Conservation (phyloP, 2,888 invertebrate species). For the Physocephala rufipes region DNA sequence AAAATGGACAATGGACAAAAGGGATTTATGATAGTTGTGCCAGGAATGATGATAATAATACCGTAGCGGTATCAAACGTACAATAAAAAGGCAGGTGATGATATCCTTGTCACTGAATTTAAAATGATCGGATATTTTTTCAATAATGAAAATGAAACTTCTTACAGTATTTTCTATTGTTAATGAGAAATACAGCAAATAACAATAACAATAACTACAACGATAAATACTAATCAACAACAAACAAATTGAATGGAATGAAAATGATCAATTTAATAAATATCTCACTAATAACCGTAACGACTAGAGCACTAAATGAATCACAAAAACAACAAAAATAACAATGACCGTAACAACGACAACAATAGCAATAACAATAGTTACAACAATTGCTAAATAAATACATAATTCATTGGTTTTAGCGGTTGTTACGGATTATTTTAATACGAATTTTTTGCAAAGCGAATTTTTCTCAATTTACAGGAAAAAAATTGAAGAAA, state of each 20-base stretch:
- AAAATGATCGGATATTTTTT: background rate
- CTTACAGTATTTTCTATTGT: too few relatives aligned
- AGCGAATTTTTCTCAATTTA: conserved; percentile 34
- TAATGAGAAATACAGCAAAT: too few relatives aligned
- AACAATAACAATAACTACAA: conserved; percentile 10
- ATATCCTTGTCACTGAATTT: too few relatives aligned
- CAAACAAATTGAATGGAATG: background rate
- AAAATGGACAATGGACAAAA: background rate
- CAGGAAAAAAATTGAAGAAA: conserved; percentile 11
- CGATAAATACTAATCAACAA: conserved; percentile 12
- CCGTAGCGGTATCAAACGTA: too few relatives aligned
- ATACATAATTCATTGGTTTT: conserved; percentile 36
- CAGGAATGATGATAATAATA: too few relatives aligned
- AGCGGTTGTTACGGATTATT: conserved; percentile 24
- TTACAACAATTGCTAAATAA: conserved; percentile 5
- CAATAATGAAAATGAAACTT: conserved; percentile 7
- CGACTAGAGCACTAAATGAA: background rate
- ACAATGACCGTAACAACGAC: conserved; percentile 6
- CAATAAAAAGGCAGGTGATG: conserved; percentile 14
- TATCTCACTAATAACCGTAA: background rate
- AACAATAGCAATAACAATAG: conserved; percentile 2
- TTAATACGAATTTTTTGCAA: conserved; percentile 22
- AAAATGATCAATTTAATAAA: background rate
- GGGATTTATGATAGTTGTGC: background rate
- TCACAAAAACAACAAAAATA: background rate